Evolutionary conservation across 2,113 vertebrate genomes (phyloP).

Genomic region (Nestor notabilis): DNA sequence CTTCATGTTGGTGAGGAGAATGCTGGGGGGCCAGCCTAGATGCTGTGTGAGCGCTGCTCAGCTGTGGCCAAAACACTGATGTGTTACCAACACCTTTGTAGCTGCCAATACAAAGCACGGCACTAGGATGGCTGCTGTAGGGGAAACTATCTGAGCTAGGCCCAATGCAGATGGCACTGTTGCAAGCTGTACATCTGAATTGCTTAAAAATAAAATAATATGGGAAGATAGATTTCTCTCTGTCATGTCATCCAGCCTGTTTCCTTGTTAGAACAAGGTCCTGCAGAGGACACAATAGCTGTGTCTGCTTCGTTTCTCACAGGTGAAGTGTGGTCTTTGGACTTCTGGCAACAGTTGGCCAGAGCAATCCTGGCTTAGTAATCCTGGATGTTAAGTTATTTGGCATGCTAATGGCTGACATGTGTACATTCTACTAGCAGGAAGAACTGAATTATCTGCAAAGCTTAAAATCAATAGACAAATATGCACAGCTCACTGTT

Average conservation of each 20-base stretch:
- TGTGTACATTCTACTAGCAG: background rate
- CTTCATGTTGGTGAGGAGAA: background rate
- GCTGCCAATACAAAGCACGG: background rate
- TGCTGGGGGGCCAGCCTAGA: background rate
- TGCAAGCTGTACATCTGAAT: background rate
- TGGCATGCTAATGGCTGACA: background rate
- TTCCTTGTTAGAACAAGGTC: background rate
- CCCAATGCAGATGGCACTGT: background rate
- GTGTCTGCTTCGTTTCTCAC: background rate
- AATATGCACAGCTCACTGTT: background rate
- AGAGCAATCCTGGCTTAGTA: background rate
- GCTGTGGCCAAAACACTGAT: background rate
- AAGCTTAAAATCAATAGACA: background rate
- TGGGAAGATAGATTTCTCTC: background rate
- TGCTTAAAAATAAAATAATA: background rate
- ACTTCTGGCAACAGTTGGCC: background rate
- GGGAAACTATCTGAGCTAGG: background rate
- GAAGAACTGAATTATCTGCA: background rate
- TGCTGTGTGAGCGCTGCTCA: background rate
- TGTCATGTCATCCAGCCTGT: background rate
- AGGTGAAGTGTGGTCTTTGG: background rate
- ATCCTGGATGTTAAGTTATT: background rate
- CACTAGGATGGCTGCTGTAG: background rate
- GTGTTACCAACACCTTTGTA: background rate
- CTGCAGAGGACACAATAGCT: fast-evolving